Conservation (phyloP, 2,888 invertebrate species). For the Macropis europaea region DNA sequence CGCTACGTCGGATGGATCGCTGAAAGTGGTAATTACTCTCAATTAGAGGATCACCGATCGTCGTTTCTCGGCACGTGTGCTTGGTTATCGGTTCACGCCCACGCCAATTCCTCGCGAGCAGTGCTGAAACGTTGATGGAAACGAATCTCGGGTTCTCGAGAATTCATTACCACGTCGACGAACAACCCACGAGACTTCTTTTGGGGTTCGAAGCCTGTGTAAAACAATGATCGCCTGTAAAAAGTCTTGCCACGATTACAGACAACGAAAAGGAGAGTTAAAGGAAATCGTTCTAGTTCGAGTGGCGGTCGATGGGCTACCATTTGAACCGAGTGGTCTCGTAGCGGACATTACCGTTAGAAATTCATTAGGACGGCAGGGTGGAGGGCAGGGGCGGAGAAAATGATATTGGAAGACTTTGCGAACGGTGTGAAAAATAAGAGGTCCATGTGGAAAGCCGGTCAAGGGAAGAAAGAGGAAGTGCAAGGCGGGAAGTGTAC, state of each 20-base stretch:
- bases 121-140: constrained; percentile 42
- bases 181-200: neutral
- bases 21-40: constrained; percentile 67
- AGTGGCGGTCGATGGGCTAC: neutral
- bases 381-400: neutral
- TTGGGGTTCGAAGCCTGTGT: neutral
- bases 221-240: neutral
- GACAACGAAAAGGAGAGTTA: neutral
- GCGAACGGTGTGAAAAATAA: constrained; percentile 21
- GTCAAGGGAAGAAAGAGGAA: constrained; percentile 17
- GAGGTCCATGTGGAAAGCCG: neutral
- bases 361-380: constrained; percentile 13
- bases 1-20: constrained; percentile 62
- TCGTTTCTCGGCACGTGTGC: constrained; percentile 49
- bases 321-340: neutral
- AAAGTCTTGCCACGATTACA: neutral
- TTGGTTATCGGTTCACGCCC: constrained; percentile 28
- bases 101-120: neutral
- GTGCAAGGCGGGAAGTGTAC: constrained; percentile 8
- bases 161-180: too few relatives aligned
- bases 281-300: neutral
- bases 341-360: neutral
- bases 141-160: too few relatives aligned
- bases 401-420: constrained; percentile 20
- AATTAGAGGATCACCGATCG: constrained; percentile 55